phyloP scores from a whole-genome alignment of 2,113 vertebrate species.

The Chlorodrepanis virens region DNA sequence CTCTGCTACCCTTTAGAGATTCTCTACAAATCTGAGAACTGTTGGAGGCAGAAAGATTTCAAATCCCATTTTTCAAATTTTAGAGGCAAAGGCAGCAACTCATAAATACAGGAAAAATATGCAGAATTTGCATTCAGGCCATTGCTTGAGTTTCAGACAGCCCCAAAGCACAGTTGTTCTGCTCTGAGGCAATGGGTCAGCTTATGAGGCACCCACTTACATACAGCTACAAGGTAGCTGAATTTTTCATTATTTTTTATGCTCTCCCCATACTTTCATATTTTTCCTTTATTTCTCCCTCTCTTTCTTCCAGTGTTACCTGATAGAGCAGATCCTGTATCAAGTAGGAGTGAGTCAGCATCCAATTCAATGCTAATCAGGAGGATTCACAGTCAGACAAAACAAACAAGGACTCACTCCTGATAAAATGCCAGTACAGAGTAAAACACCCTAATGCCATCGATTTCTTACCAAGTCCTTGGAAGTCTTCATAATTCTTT shows the following conservation, averaged over 20 bases:
- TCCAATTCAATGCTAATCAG: neutral
- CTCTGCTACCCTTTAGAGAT: neutral
- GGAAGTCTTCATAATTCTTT: conserved; percentile 18
- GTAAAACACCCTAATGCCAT: neutral
- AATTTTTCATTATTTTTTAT: neutral
- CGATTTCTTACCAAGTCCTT: conserved; percentile 54
- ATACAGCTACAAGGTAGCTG: neutral
- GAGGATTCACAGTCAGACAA: neutral
- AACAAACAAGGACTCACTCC: neutral
- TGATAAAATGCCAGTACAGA: neutral
- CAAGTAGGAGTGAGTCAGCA: neutral
- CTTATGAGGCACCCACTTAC: neutral
- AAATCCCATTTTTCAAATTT: neutral
- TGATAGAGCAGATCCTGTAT: neutral
- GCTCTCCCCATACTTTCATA: neutral
- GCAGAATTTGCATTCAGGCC: neutral
- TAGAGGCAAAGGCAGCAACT: neutral
- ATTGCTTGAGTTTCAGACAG: neutral
- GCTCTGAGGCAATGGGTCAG: neutral
- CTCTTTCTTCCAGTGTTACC: neutral
- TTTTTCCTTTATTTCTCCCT: neutral
- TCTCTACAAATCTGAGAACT: neutral
- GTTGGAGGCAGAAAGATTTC: neutral
- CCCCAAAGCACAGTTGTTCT: neutral
- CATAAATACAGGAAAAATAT: neutral